These are phyloP conservation scores for Intellagama lesueurii DNA, from an alignment of 2,797 vertebrate genomes.

Conservation along the genomic window DNA sequence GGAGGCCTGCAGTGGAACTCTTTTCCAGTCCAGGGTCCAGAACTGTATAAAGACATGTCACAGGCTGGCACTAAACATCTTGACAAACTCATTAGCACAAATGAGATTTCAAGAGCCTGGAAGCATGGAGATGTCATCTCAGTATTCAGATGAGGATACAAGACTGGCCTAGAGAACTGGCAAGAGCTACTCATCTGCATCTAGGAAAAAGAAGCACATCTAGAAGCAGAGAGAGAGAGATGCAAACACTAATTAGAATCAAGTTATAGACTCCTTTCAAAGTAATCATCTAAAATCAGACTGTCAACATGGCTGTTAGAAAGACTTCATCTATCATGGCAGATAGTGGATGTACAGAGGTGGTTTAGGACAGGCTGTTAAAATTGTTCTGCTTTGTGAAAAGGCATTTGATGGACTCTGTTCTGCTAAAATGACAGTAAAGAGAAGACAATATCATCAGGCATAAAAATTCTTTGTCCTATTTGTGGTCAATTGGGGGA, in stretches of 20 bases:
- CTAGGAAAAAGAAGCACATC: not conserved
- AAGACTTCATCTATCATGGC: slow-evolving; percentile 25
- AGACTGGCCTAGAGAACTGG: slow-evolving; percentile 19
- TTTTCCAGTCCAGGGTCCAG: not conserved
- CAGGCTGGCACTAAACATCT: not conserved
- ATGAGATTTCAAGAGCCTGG: slow-evolving; percentile 1
- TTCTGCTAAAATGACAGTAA: slow-evolving; percentile 57
- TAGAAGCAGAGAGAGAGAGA: not conserved
- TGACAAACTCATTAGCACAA: slow-evolving; percentile 22
- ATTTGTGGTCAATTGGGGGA: too few relatives aligned
- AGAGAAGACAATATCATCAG: slow-evolving; percentile 29
- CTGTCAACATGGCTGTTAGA: slow-evolving; percentile 54
- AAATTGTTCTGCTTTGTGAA: slow-evolving; percentile 58
- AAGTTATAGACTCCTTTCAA: slow-evolving; percentile 20
- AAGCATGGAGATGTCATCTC: slow-evolving; percentile 37
- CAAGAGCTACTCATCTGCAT: slow-evolving; percentile 25
- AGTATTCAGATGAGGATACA: not conserved
- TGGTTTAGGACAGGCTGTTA: slow-evolving; percentile 50
- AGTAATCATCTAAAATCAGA: slow-evolving; percentile 61
- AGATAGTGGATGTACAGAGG: slow-evolving; percentile 41
- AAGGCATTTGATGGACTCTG: slow-evolving; percentile 58
- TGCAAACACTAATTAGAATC: slow-evolving; percentile 53
- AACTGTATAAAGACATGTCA: slow-evolving; percentile 10
- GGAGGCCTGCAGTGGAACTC: not conserved
- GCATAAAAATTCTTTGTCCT: too few relatives aligned